Evolutionary conservation across 2,113 vertebrate species (phyloP), one percentile per base, ranked within the genome.

Genomic region (Cettia cetti): DNA sequence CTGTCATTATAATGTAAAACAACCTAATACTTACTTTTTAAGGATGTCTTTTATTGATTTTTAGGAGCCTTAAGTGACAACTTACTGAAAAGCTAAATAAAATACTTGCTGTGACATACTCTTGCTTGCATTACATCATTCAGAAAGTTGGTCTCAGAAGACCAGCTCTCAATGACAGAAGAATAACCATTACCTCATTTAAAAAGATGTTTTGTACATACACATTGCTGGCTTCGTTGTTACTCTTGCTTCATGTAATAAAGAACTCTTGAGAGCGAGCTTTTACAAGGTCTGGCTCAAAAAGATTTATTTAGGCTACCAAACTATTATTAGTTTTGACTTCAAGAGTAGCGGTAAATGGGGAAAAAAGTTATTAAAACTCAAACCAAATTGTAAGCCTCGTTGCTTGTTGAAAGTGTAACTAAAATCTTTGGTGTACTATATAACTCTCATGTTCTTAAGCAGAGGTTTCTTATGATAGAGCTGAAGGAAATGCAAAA

Each of bases 401-500:
- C 0, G 0, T 72, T 63, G 11, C 37, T 35, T 42, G 9, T 19
- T 82, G 50, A 63, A 94, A 96, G 63, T 61, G 42, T 89, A 76
- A 69, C 50, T 74, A 87, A 79, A 85, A 78, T 59, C 88, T 97
- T 44, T n/a, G 60, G 45, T 37, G 40, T 17, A 10, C 81, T 77
- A 18, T 53, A 83, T 71, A 93, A 64, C 4, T 81, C 19, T 28
- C 16, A 5, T 72, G 24, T 82, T 94, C 68, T 91, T 78, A 75
- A 94, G 78, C n/a, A 96, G 91, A 82, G 61, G n/a, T 91, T 96
- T 95, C 96, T 95, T 87, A 90, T 95, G 69, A 82, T 64, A 85
- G 85, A 97, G 87, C 86, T 97, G 89, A 97, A 95, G 82, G 83
- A 97, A 97, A 90, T 47, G 21, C 19, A 56, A 90, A 88, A 94